Evolutionary conservation across 2,797 vertebrate species (phyloP).

Genomic region (Megalops cyprinoides): DNA sequence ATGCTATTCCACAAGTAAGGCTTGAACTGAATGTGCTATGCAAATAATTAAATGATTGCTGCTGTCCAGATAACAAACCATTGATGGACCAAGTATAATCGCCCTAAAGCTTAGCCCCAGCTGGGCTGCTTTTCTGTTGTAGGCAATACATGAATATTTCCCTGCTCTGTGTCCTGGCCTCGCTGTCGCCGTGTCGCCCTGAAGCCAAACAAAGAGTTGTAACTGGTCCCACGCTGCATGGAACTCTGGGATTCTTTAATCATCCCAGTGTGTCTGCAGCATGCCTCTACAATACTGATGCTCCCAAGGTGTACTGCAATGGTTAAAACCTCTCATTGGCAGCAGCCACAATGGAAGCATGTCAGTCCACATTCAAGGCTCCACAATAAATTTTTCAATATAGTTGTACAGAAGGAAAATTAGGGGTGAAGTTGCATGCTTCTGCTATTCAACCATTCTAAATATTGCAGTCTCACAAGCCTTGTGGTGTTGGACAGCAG

Average conservation of each 20-base stretch:
- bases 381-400: too few species aligned
- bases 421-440: neutral
- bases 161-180: neutral
- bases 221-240: neutral
- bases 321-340: neutral
- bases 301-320: too few species aligned
- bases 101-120: neutral
- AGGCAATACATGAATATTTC: neutral
- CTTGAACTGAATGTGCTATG: neutral
- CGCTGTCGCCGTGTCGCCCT: constrained; percentile 40
- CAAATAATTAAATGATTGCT: neutral
- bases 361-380: neutral
- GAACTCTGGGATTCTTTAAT: neutral
- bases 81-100: neutral
- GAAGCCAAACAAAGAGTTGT: constrained; percentile 31
- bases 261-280: neutral
- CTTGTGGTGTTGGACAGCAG: neutral
- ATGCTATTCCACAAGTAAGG: neutral
- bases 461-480: too few species aligned
- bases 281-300: neutral
- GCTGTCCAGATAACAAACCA: neutral
- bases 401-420: neutral
- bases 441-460: neutral
- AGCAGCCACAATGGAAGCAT: neutral
- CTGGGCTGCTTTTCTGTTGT: neutral